Base-by-base conservation (phyloP, 1,140 invertebrate species). In the Cherax quadricarinatus region DNA sequence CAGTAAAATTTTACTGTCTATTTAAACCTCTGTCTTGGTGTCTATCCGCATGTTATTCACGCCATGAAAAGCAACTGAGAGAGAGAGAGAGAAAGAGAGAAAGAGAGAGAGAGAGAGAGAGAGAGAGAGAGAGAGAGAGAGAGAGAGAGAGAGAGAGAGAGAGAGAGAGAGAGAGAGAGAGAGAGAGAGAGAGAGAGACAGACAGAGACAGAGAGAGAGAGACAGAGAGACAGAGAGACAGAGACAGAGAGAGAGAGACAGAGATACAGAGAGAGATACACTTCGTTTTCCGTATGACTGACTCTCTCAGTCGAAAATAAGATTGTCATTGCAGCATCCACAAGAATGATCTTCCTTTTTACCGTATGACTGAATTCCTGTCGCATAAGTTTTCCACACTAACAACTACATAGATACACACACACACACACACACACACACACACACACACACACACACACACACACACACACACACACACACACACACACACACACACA, bases 61-160 rank as follows among this genome's bases (percentile, higher is more conserved):
- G 5, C 30, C 30, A 30, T 41, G 7, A 81, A 30, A 48, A 49
- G 49, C 4, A 84, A 53, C 51, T 41, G 83, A 85, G 84, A 86
- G 62, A 86, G 84, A 86, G 84, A 86, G 84, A 86, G 84, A 86
- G 84, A 86, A 60, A 86, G 84, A 86, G 84, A 86, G 84, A 86
- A 57, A 86, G 84, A 86, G 84, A 86, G 84, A 86, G 84, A 86
- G 84, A 86, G 84, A 86, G 84, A 86, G 84, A 86, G 84, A 86
- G 57, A 86, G 53, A 18, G 24, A 86, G 80, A 82, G 80, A 82
- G 80, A 82, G 80, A 82, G 80, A 82, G 80, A 82, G 80, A 82
- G 80, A 82, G 80, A 82, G 80, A 82, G 80, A 82, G 80, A 82
- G 80, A n/a, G 21, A n/a, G 75, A 78, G 75, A n/a, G 21, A n/a